Percentiles rank a stretch among this genome's conserved stretches.
These are phyloP conservation scores for Pica pica DNA, from an alignment of 2,113 vertebrate genomes.

Conservation along the genomic window DNA sequence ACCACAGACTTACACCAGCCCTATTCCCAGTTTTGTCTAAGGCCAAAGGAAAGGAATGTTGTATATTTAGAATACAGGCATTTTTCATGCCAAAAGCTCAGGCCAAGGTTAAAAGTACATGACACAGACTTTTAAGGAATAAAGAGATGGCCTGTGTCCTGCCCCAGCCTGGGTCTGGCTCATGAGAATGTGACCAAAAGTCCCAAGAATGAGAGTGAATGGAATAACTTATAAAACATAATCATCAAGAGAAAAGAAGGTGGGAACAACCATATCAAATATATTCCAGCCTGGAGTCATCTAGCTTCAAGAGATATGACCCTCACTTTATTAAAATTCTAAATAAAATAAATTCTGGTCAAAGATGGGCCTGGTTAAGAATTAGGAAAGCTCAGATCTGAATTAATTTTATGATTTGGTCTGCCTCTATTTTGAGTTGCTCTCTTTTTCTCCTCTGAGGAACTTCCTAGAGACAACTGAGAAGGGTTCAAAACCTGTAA, in stretches of 20 bases:
- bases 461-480: neutral
- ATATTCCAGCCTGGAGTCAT: neutral
- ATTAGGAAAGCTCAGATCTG: neutral
- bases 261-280: neutral
- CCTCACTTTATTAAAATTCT: neutral
- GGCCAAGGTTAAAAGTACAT: neutral
- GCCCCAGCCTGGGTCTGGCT: neutral
- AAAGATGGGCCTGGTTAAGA: neutral
- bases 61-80: neutral
- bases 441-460: neutral
- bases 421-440: neutral
- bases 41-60: neutral
- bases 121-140: neutral
- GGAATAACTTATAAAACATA: neutral
- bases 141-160: neutral
- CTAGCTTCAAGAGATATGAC: neutral
- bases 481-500: neutral
- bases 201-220: neutral
- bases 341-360: neutral
- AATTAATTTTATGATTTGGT: neutral
- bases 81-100: neutral
- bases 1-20: neutral
- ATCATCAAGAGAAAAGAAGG: neutral
- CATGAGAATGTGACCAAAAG: neutral
- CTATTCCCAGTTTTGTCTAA: neutral